These are phyloP conservation scores for Eucidaris tribuloides DNA, from an alignment of 35 echinoderm and acorn worm genomes.

Conservation along the genomic window DNA sequence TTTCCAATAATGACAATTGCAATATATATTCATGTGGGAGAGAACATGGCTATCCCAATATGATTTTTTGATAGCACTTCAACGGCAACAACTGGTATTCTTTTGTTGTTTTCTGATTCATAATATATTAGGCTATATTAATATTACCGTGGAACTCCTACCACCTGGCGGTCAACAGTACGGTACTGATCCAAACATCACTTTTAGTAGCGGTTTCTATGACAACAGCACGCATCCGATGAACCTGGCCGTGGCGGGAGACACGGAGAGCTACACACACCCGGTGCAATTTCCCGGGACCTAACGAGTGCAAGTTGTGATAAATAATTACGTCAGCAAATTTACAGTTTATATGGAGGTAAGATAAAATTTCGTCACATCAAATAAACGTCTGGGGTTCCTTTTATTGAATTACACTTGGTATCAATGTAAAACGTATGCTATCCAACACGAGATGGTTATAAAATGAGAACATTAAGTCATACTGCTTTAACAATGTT, in stretches of 20 bases:
- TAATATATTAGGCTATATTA: conserved; percentile 1
- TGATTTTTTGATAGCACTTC: background rate
- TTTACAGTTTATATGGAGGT: conserved; percentile 1
- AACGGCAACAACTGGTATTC: background rate
- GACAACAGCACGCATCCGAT: background rate
- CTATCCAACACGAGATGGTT: background rate
- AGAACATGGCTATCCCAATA: background rate
- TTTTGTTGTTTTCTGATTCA: background rate
- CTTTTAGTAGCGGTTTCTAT: conserved; percentile 6
- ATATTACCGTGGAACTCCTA: background rate
- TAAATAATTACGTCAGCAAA: conserved; percentile 21
- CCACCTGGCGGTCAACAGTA: background rate
- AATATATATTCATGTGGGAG: background rate
- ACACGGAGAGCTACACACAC: conserved; percentile 2
- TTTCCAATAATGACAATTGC: background rate
- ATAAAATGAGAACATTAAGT: background rate
- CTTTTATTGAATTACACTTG: background rate
- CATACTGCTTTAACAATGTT: background rate
- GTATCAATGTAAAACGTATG: background rate
- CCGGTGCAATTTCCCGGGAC: background rate
- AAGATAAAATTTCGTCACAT: background rate
- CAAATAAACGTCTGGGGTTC: background rate
- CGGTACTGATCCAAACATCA: conserved; percentile 14
- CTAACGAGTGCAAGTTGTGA: conserved; percentile 1
- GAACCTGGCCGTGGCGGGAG: background rate